Base-by-base conservation (phyloP, 2,888 invertebrate species). In the Rhingia campestris region DNA sequence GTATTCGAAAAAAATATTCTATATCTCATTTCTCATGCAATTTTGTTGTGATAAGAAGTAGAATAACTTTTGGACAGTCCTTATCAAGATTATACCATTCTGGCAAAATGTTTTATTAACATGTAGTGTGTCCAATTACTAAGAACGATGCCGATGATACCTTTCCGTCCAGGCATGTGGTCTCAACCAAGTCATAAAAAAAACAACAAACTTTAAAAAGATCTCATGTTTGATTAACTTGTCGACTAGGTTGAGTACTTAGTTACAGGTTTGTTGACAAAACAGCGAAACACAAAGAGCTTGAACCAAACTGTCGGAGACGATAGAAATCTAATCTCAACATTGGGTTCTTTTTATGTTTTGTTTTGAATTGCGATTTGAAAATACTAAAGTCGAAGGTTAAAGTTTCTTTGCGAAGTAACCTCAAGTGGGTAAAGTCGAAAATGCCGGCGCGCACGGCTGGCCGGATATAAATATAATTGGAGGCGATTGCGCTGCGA, bases 321-420 rank as follows among this genome's bases (percentile, higher is more conserved):
- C 54, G 37, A 43, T 6, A 54, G 12, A 32, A 66, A 67, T 54
- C 43, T 54, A 35, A 54, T 45, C 54, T 45, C 4, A n/a, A 22
- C 22, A 22, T 22, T 22, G 22, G 22, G 22, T 22, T 22, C 22
- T 22, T 22, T 14, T 53, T 22, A 10, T 56, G 0, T 22, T 56
- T 56, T 22, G 9, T 56, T 56, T 35, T 9, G 35, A 14, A 14
- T 22, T 35, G 22, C 33, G 37, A 37, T 66, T 54, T 12, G 10
- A 33, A 43, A 43, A 61, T 47, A 35, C 35, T 22, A 6, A 33
- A 67, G 41, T 43, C 54, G 35, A 67, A 67, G 66, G 43, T 43
- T 45, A 54, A 54, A 54, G 66, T 45, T 67, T 53, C 22, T 10
- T 54, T 6, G n/a, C 35, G 30, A 54, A 67, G 22, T 54, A 41